Evolutionary conservation across 2,797 vertebrate species (phyloP), one percentile per base, ranked within the genome.

Genomic region (Siniperca undulata): DNA sequence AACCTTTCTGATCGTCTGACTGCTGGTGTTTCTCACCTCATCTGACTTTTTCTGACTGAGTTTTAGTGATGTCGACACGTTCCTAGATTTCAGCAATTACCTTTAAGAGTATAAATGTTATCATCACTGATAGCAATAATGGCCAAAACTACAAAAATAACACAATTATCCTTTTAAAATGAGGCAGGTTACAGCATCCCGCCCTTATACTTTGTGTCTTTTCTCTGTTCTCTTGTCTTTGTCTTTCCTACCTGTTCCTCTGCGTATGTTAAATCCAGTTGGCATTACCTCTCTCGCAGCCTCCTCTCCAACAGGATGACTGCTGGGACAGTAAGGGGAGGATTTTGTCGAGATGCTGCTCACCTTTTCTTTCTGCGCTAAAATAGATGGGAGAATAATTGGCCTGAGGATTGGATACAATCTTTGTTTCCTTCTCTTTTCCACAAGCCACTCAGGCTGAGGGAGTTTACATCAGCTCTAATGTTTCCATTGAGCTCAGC

Each of bases 351-450:
- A 34, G 19, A 65, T 70, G 50, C 38, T 70, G 38, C 53, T 50
- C 65, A 69, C 65, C 50, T 74, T 56, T 55, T 53, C 55, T 48
- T 42, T 36, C 7, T 60, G 22, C 46, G 22, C 34, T 58, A 30
- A 70, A 69, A 61, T 46, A 62, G n/a, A 50, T 34, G n/a, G 40
- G 19, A 20, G 14, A 40, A 74, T 83, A 78, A 73, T 68, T 40
- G n/a, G 9, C 42, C 12, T 34, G 9, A 82, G 55, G 22, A 73
- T 62, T 82, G 17, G 62, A 62, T 62, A 27, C 9, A 0, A 40
- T 58, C 14, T 24, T 19, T 61, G 36, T 40, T 55, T 75, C 53
- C 22, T 55, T 27, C 17, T 60, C 5, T 60, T 5, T 52, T 27
- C 53, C 30, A 67, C 53, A 22, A 76, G 62, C 40, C 27, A 58